phyloP scores from a whole-genome alignment of 2,888 invertebrate species.

The Eupithecia abbreviata region DNA sequence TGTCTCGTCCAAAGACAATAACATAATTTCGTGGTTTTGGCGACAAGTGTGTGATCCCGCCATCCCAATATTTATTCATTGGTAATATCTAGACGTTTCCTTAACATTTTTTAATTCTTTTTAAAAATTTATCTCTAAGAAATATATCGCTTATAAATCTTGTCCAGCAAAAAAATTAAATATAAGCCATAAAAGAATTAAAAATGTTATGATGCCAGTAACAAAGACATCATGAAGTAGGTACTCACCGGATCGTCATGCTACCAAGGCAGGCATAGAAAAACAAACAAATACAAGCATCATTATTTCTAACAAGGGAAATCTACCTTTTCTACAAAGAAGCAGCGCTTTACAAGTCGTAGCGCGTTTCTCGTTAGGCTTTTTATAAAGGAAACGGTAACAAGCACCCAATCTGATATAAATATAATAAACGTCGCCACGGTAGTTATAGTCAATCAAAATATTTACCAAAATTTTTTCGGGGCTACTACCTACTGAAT shows the following conservation, averaged over 20 bases:
- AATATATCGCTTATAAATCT: background rate
- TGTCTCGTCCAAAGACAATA: too few species aligned
- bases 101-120: background rate
- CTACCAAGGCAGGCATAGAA: conserved; percentile 32
- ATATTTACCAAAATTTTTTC: background rate
- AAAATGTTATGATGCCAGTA: conserved; percentile 25
- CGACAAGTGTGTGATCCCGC: too few species aligned
- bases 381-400: conserved; percentile 19
- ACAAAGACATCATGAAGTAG: conserved; percentile 26
- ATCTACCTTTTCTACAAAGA: conserved; percentile 1
- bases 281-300: conserved; percentile 26
- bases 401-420: conserved; percentile 18
- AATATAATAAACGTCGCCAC: background rate
- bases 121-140: background rate
- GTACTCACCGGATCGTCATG: conserved; percentile 59
- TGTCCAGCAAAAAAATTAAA: background rate
- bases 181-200: background rate
- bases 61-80: background rate
- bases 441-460: background rate
- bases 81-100: background rate
- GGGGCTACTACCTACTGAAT: background rate
- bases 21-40: too few species aligned
- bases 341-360: conserved; percentile 11
- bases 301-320: conserved; percentile 22
- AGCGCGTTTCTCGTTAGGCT: conserved; percentile 16